Evolutionary conservation across 2,888 invertebrate genomes (phyloP), one percentile per base, ranked within the genome.

Genomic region (Venusia cambrica): DNA sequence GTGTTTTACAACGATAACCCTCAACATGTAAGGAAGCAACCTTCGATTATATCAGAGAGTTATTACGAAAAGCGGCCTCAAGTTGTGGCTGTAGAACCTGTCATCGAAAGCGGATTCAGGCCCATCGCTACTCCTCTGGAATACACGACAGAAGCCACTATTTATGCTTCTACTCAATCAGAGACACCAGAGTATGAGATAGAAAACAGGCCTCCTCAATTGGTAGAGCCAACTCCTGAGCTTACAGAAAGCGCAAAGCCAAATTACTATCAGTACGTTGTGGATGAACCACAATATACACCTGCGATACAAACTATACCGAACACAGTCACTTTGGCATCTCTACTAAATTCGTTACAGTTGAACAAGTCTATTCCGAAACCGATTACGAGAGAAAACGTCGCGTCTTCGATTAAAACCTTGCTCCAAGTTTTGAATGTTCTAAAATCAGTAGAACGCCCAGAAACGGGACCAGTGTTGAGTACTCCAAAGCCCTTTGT

Each of bases 331-430:
- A 70, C 67, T 19, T 53, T 85, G 38, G 72, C 73, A 8, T 88
- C 92, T 45, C 89, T 95, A 43, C 62, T 94, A 17, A 92, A 92
- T 61, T 92, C 93, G 36, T 78, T 94, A 12, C 94, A 94, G 68
- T 81, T 92, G 7, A 91, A 92, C 51, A 93, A 94, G 71, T 91
- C 92, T 21, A 79, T 95, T 49, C 94, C 95, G 0, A 92, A 93
- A 50, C 92, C 91, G 4, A 87, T 95, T 11, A 94, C 93, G 2
- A 89, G 91, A 30, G 92, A 93, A 48, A 95, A 95, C 57, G 91
- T 95, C 22, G 93, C 94, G 51, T 91, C 92, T 41, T 94, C 94
- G 25, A 93, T 95, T 44, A 90, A 89, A 62, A 94, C 94, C 0
- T 77, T 95, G 37, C 89, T 94, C 5, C 92, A 92, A 63, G 94